These are phyloP conservation scores for Mystacides longicornis DNA, from an alignment of 2,888 invertebrate genomes.

Conservation along the genomic window DNA sequence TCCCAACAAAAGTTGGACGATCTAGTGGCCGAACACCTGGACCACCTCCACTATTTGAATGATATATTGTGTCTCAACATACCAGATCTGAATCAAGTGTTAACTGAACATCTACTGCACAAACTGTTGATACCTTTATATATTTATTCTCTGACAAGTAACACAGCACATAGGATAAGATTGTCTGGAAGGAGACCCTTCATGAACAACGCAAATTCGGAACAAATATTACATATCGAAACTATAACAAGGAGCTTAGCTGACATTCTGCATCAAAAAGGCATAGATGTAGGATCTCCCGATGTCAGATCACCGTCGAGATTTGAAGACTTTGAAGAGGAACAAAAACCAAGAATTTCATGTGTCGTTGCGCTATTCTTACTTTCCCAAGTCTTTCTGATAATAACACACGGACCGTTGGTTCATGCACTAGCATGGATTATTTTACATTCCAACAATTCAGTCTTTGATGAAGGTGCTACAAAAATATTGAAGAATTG, in stretches of 20 bases:
- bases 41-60: constrained; percentile 95
- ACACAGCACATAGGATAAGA: constrained; percentile 26
- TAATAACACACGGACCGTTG: constrained; percentile 84
- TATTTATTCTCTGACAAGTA: constrained; percentile 75
- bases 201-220: constrained; percentile 26
- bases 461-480: constrained; percentile 62
- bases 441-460: constrained; percentile 74
- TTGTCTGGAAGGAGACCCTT: constrained; percentile 16
- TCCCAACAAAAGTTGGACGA: constrained; percentile 86
- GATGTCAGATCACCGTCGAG: constrained; percentile 36
- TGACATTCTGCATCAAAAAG: constrained; percentile 54
- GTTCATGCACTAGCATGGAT: constrained; percentile 88
- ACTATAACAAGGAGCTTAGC: constrained; percentile 56
- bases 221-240: constrained; percentile 49
- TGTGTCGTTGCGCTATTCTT: constrained; percentile 87
- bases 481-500: constrained; percentile 61
- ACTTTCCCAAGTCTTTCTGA: constrained; percentile 90
- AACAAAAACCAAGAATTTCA: constrained; percentile 67
- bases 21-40: constrained; percentile 93
- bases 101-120: constrained; percentile 89
- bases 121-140: constrained; percentile 89
- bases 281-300: constrained; percentile 44
- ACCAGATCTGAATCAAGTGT: constrained; percentile 84
- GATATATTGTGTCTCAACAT: constrained; percentile 92
- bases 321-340: constrained; percentile 44